Evolutionary conservation across 2,888 invertebrate genomes (phyloP).

Genomic region (Neuroscelio doddi): DNA sequence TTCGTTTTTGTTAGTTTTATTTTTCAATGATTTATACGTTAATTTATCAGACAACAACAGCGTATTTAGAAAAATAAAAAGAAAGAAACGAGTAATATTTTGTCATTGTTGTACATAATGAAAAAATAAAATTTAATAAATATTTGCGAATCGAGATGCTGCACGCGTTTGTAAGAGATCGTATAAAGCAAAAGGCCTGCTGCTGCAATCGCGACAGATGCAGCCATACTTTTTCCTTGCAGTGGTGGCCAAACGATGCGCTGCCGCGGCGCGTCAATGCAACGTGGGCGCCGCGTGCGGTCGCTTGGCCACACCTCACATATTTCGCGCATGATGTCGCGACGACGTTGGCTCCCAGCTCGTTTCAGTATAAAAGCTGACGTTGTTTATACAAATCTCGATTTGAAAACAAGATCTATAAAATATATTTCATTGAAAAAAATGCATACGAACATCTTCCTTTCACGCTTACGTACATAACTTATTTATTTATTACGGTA

Average conservation of each 20-base stretch:
- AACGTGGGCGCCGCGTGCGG: conserved; percentile 60
- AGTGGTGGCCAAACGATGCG: conserved; percentile 40
- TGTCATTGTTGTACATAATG: too few species aligned
- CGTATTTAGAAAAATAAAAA: not conserved
- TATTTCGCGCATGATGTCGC: conserved; percentile 68
- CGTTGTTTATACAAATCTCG: conserved; percentile 18
- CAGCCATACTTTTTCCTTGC: conserved; percentile 35
- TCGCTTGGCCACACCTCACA: conserved; percentile 67
- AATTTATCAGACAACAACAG: conserved; percentile 8
- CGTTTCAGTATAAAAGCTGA: conserved; percentile 32
- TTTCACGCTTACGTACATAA: too few species aligned
- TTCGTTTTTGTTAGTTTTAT: not conserved
- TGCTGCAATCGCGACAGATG: conserved; percentile 23
- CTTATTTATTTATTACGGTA: too few species aligned
- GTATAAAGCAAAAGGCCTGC: not conserved
- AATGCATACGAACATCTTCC: too few species aligned
- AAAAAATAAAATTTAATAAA: too few species aligned
- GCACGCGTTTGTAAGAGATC: not conserved
- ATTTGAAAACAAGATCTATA: too few species aligned
- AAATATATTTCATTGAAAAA: too few species aligned
- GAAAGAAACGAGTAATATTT: not conserved
- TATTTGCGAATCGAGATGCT: too few species aligned
- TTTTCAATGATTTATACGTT: conserved; percentile 4
- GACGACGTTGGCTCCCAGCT: conserved; percentile 57
- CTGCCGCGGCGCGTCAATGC: conserved; percentile 46